phyloP scores from a whole-genome alignment of 2,113 vertebrate species.

The Anguilla rostrata region DNA sequence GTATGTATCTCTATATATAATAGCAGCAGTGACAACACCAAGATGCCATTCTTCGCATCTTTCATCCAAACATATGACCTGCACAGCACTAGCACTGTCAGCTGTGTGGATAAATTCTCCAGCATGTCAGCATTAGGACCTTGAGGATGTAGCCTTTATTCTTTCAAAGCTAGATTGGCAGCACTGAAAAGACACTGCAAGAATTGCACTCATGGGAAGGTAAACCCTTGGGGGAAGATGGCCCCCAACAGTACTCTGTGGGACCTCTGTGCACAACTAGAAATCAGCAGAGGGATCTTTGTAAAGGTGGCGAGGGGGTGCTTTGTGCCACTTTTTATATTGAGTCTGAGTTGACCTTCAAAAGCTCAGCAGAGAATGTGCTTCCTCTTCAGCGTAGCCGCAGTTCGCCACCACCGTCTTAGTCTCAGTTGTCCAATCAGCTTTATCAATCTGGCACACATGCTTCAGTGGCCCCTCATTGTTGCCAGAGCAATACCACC shows the following conservation, averaged over 20 bases:
- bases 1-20: neutral
- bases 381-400: neutral
- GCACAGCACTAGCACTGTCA: neutral
- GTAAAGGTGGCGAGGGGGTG: neutral
- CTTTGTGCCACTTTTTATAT: neutral
- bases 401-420: neutral
- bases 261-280: neutral
- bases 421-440: neutral
- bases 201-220: neutral
- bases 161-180: neutral
- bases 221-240: neutral
- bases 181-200: neutral
- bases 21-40: neutral
- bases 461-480: neutral
- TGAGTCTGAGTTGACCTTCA: neutral
- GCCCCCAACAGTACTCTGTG: neutral
- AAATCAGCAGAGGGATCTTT: neutral
- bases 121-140: neutral
- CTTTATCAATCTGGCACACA: neutral
- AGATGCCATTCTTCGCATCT: neutral
- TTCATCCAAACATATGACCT: neutral
- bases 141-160: neutral
- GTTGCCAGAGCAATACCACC: neutral
- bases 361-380: neutral
- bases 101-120: neutral